These are phyloP conservation scores for Hippocampus kuda DNA, from an alignment of 2,797 vertebrate genomes.

Conservation along the genomic window DNA sequence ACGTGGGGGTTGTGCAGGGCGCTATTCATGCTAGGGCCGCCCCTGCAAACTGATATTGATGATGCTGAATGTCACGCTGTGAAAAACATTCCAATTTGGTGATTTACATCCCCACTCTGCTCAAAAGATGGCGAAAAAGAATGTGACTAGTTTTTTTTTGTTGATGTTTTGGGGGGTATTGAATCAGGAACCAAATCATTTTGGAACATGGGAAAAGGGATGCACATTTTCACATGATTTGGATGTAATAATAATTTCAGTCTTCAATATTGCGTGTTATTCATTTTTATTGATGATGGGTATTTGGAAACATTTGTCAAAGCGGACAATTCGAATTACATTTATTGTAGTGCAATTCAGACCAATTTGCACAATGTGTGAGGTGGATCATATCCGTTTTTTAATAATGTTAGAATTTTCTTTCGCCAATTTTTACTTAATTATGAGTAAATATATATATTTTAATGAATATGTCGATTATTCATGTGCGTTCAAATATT, in stretches of 20 bases:
- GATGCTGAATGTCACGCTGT: too few relatives aligned
- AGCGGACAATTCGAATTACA: not conserved
- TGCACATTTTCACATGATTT: too few relatives aligned
- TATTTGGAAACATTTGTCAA: not conserved
- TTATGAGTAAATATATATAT: too few relatives aligned
- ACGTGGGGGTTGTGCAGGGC: too few relatives aligned
- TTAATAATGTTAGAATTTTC: too few relatives aligned
- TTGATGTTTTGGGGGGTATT: not conserved
- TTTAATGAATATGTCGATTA: not conserved
- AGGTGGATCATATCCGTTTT: not conserved
- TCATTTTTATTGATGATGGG: not conserved
- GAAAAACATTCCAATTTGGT: too few relatives aligned
- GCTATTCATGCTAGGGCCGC: too few relatives aligned
- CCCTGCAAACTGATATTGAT: too few relatives aligned
- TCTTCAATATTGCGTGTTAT: not conserved
- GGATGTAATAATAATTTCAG: not conserved
- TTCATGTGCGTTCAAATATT: not conserved
- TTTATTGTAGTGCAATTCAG: too few relatives aligned
- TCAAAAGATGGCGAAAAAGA: not conserved
- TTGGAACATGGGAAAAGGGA: not conserved
- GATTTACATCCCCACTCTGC: too few relatives aligned
- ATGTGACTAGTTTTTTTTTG: accelerated
- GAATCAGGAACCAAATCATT: not conserved
- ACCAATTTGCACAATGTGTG: not conserved
- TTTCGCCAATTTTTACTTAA: too few relatives aligned